phyloP scores from a whole-genome alignment of 2,888 invertebrate species.

The Ormyrus pomaceus region DNA sequence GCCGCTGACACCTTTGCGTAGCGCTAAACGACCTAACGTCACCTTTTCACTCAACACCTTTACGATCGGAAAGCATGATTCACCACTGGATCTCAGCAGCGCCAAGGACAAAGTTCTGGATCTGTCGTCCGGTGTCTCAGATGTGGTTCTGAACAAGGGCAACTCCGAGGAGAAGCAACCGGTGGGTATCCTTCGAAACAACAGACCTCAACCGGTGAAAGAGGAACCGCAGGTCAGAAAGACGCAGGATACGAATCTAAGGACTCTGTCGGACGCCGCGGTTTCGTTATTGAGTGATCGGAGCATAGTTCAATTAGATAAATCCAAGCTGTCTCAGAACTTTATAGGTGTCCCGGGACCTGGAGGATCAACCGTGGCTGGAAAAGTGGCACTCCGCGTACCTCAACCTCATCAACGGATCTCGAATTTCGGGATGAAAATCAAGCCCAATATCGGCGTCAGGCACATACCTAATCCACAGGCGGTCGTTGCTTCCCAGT shows the following conservation, averaged over 20 bases:
- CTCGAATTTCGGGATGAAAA: slow-evolving; percentile 69
- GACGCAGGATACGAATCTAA: slow-evolving; percentile 66
- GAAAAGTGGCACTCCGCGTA: slow-evolving; percentile 68
- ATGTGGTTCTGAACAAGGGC: slow-evolving; percentile 18
- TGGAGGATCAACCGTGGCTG: not conserved
- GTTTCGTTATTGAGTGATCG: slow-evolving; percentile 64
- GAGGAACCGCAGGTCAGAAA: slow-evolving; percentile 61
- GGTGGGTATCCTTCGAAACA: slow-evolving; percentile 44
- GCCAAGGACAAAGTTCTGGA: slow-evolving; percentile 65
- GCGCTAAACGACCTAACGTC: slow-evolving; percentile 60
- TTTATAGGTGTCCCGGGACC: not conserved
- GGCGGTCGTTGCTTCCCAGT: slow-evolving; percentile 73
- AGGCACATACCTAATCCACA: slow-evolving; percentile 75
- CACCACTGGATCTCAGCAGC: slow-evolving; percentile 67
- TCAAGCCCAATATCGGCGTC: slow-evolving; percentile 73
- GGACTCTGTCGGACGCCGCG: slow-evolving; percentile 69
- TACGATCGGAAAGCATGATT: slow-evolving; percentile 63
- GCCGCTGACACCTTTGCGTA: slow-evolving; percentile 67
- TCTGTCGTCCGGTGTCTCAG: slow-evolving; percentile 59
- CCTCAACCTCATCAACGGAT: slow-evolving; percentile 71
- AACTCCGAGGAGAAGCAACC: slow-evolving; percentile 28
- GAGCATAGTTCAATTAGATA: slow-evolving; percentile 25
- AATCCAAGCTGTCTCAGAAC: slow-evolving; percentile 26
- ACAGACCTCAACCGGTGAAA: slow-evolving; percentile 55
- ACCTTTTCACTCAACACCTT: slow-evolving; percentile 55